phyloP scores from a whole-genome alignment of 2,113 vertebrate species.

The Meles meles region DNA sequence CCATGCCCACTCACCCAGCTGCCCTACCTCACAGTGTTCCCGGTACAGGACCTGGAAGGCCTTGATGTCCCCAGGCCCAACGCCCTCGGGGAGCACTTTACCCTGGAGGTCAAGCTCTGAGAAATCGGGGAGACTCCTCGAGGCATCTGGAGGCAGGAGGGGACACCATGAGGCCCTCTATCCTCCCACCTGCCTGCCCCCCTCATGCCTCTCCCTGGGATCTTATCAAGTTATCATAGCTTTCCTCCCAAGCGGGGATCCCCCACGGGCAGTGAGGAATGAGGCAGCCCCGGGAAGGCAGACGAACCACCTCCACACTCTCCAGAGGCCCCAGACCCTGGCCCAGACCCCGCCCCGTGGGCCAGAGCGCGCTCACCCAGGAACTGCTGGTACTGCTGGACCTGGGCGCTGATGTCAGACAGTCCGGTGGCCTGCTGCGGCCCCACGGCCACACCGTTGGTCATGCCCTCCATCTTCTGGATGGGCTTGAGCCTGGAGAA shows the following conservation, averaged over 20 bases:
- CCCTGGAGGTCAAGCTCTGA: constrained; percentile 87
- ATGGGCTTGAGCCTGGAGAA: constrained; percentile 87
- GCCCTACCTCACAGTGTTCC: constrained; percentile 92
- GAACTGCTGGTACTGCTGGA: constrained; percentile 95
- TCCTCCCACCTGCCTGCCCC: too few species aligned
- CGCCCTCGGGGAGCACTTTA: constrained; percentile 85
- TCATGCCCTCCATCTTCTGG: constrained; percentile 91
- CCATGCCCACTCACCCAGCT: accelerated
- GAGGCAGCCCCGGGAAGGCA: not conserved
- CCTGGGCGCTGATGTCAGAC: constrained; percentile 91
- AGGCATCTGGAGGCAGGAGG: constrained; percentile 81
- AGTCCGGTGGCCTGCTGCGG: constrained; percentile 82
- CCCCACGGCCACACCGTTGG: constrained; percentile 87
- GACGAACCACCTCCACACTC: not conserved
- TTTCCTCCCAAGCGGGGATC: not conserved
- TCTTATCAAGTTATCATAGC: not conserved
- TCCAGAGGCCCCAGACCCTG: not conserved
- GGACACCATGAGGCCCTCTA: not conserved
- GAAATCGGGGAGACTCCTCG: constrained; percentile 88
- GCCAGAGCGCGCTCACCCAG: constrained; percentile 84
- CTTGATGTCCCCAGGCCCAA: constrained; percentile 86
- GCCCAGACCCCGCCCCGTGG: not conserved
- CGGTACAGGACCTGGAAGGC: constrained; percentile 91
- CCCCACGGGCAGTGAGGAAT: not conserved
- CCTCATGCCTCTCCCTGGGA: not conserved